Base-by-base conservation (phyloP, 2,113 vertebrate species). In the Stictonetta naevosa region DNA sequence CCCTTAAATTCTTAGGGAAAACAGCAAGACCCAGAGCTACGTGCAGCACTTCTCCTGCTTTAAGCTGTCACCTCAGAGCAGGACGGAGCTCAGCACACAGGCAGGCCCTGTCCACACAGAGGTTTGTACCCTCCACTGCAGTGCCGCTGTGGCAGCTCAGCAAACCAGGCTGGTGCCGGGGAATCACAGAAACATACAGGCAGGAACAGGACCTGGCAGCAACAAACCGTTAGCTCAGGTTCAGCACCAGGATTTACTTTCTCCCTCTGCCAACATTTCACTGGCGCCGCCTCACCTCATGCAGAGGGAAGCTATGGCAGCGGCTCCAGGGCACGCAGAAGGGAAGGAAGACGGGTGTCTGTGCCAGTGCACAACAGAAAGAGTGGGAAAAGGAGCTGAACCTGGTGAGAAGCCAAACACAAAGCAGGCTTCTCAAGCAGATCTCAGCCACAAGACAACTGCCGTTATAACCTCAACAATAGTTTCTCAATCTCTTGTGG, bases 371-470 rank as follows among this genome's bases (percentile, higher is more conserved):
- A 50, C 22, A 46, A 23, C 40, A 67, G 64, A 59, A 75, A 28
- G 56, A 75, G 19, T 0, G 0, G 38, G 38, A 9, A 6, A 80
- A 33, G 0, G 1, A 56, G 53, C 23, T 63, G 64, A 13, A 50
- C 8, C 18, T 29, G n/a, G 25, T 11, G 58, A 80, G 67, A 48
- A 10, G 50, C 50, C 71, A 40, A 73, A 66, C 33, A 17, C 66
- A 44, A 50, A 67, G 50, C 36, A 25, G 38, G 2, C 11, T 56
- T 83, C 62, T 44, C 87, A 42, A 53, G 58, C 42, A 89, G 72
- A 25, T 77, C 83, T 66, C 66, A 63, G 86, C 68, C 60, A 8
- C 13, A 19, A 66, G 8, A 60, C 31, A 38, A n/a, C 26, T n/a
- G 36, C 29, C 22, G 15, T 68, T 31, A 52, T 3, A 38, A 33